Base-by-base conservation (phyloP, 2,888 invertebrate genomes). In the Marronus borbonicus region DNA sequence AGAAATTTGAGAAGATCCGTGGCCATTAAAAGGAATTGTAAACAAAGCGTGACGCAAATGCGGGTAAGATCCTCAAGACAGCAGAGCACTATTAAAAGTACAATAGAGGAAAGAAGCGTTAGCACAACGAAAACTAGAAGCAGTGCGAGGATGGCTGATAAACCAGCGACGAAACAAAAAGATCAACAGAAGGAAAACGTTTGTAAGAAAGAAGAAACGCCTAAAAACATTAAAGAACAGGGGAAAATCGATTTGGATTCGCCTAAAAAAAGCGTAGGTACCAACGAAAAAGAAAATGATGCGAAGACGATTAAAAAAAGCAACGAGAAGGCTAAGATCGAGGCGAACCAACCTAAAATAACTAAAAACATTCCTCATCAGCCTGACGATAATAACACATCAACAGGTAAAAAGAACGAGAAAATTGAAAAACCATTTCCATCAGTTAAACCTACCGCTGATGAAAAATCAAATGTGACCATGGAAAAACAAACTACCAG, bases 151-250 rank as follows among this genome's bases (percentile, higher is more conserved):
- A 44, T 44, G 10, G 14, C 36, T 58, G 49, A 24, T 75, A 75
- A 68, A 60, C 20, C n/a, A 8, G n/a, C 44, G 44, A 44, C 12
- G 44, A 44, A 44, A 44, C 44, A 31, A 31, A 31, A 31, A 31
- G 31, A 31, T 5, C 31, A 49, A 75, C 31, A 65, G 31, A 79
- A 72, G 44, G 44, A 77, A n/a, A 66, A 28, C 60, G 80, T 80
- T 7, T 80, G 68, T 64, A 81, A 81, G 44, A 80, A 80, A 72
- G 76, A 81, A 31, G 79, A 80, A 72, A 49, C 65, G 14, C 31
- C 69, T 17, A 79, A 77, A 74, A 76, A 44, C 8, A 28, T 8
- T 52, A 62, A 65, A 60, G 31, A 65, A 62, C 77, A 72, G 55
- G 44, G 1, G 8, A 76, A 49, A 28, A 66, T 74, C 12, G 64